Percentiles rank a stretch among this genome's conserved stretches.
phyloP scores from a whole-genome alignment of 2,888 invertebrate genomes.

The Sminthurinus aureus region DNA sequence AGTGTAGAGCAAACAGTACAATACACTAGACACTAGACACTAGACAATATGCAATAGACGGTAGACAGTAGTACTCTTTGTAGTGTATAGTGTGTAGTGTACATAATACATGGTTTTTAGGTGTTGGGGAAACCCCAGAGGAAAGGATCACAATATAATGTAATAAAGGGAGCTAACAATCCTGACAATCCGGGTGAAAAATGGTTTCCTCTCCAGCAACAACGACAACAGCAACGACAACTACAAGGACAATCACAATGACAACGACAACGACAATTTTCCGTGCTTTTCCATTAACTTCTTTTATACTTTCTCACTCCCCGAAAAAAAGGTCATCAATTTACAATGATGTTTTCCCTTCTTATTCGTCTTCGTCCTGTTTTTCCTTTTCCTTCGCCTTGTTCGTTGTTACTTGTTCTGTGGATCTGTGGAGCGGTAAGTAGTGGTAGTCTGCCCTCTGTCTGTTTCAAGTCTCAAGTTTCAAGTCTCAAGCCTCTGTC shows the following conservation, averaged over 20 bases:
- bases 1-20: neutral
- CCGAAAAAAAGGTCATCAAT: conserved; percentile 34
- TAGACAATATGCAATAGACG: neutral
- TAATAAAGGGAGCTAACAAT: conserved; percentile 40
- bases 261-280: neutral
- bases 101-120: too few species aligned
- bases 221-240: neutral
- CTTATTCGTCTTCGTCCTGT: neutral
- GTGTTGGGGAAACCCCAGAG: neutral
- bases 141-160: conserved; percentile 28
- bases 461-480: too few species aligned
- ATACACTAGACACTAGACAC: neutral
- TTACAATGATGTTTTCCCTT: conserved; percentile 16
- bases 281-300: conserved; percentile 35
- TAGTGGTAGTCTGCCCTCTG: too few species aligned
- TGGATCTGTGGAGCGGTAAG: too few species aligned
- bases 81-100: too few species aligned
- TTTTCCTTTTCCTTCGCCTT: neutral
- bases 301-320: conserved; percentile 37
- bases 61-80: too few species aligned
- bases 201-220: conserved; percentile 30
- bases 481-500: too few species aligned
- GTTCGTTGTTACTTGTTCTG: too few species aligned
- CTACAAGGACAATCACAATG: neutral
- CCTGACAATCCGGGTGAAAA: conserved; percentile 43